These are phyloP conservation scores for Mesoligia furuncula DNA, from an alignment of 2,888 invertebrate species.

Conservation along the genomic window DNA sequence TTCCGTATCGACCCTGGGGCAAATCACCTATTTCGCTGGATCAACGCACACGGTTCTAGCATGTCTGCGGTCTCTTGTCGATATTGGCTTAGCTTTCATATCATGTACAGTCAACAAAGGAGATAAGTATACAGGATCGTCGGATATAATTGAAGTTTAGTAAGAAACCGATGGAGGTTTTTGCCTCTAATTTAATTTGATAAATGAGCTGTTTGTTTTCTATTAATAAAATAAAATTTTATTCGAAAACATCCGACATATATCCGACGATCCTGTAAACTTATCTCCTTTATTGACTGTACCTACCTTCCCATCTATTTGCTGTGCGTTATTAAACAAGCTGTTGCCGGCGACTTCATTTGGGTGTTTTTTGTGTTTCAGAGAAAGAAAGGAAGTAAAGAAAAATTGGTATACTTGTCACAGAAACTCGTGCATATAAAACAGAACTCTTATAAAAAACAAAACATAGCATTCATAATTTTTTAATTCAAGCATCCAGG, in stretches of 20 bases:
- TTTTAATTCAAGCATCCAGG: neutral
- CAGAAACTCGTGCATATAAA: neutral
- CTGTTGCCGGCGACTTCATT: too few relatives aligned
- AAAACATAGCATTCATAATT: neutral
- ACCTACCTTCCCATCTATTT: neutral
- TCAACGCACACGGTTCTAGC: slow-evolving; percentile 54
- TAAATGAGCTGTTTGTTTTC: too few relatives aligned
- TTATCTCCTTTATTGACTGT: neutral
- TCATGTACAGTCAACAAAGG: neutral
- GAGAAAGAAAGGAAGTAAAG: neutral
- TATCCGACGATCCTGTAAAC: too few relatives aligned
- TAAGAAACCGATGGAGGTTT: too few relatives aligned
- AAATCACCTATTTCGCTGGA: slow-evolving; percentile 57
- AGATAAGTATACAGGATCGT: too few relatives aligned
- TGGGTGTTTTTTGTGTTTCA: neutral
- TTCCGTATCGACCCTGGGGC: slow-evolving; percentile 49
- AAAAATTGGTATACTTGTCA: neutral
- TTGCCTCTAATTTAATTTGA: too few relatives aligned
- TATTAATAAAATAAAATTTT: too few relatives aligned
- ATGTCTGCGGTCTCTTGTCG: slow-evolving; percentile 57
- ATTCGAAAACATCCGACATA: too few relatives aligned
- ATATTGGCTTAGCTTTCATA: slow-evolving; percentile 47
- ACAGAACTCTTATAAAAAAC: neutral
- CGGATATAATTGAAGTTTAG: too few relatives aligned
- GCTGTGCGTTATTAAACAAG: neutral